Base-by-base conservation (phyloP, 2,113 vertebrate species). In the Labeo catla region DNA sequence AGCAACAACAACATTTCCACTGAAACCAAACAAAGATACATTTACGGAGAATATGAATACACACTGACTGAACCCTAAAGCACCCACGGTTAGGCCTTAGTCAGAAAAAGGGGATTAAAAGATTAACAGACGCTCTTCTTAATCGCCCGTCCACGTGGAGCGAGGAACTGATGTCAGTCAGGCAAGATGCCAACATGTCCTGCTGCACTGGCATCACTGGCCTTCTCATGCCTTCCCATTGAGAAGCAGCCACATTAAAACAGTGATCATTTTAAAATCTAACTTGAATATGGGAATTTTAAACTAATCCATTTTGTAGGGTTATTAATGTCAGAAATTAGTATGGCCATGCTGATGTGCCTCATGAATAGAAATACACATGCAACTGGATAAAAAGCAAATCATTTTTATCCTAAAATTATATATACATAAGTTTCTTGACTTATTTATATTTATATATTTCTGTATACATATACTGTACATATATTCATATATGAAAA, bases 41-140 rank as follows among this genome's bases (percentile, higher is more conserved):
- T 63, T 79, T 73, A 73, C 16, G 8, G 15, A 54, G 52, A 61
- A 61, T 36, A 28, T 77, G 15, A 34, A 10, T 43, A 28, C 70
- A 73, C 73, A n/a, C n/a, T 49, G 19, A 47, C 50, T 76, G 87
- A 83, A 84, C 68, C 76, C 36, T 57, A 78, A 76, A 88, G 65
- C 52, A 66, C 21, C 76, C 68, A 74, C 45, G 49, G 54, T 73
- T 72, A 16, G 43, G n/a, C 39, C 47, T 65, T 66, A 70, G 81
- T 84, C 70, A 86, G 65, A 83, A 84, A 83, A 84, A 73, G 12
- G 68, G 65, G 91, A 91, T 91, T 92, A 91, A 89, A 87, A 88
- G 90, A 92, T 91, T 91, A 92, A 89, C 85, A 74, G 89, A 90
- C 89, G 68, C 85, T 91, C 73, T 87, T 90, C 87, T 87, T 91